Percentiles rank a stretch among this genome's conserved stretches.
Evolutionary conservation across 2,113 vertebrate species (phyloP).

Genomic region (Manacus vitellinus): DNA sequence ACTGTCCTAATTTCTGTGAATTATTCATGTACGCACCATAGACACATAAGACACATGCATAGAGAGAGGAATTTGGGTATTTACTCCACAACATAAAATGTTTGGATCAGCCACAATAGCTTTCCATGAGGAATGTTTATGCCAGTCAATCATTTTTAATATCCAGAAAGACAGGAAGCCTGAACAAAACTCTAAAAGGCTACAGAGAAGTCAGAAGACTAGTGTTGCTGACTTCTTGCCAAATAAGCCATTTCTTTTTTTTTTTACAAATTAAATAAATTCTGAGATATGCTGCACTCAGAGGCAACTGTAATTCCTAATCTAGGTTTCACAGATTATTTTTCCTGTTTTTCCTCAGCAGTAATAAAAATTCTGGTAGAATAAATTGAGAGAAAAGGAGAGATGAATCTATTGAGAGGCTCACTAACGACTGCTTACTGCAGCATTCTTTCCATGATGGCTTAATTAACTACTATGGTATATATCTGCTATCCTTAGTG

Average conservation of each 20-base stretch:
- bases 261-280: background rate
- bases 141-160: background rate
- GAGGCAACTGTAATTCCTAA: background rate
- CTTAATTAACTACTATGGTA: constrained; percentile 64
- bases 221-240: background rate
- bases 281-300: background rate
- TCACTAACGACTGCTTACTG: constrained; percentile 26
- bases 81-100: background rate
- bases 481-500: background rate
- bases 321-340: constrained; percentile 5
- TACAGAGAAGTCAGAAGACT: background rate
- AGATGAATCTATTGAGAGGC: background rate
- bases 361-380: background rate
- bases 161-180: background rate
- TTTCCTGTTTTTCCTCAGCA: background rate
- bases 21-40: background rate
- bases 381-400: constrained; percentile 17
- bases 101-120: background rate
- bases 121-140: background rate
- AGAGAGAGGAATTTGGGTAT: background rate
- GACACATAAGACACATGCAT: background rate
- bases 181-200: background rate
- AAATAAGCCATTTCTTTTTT: background rate
- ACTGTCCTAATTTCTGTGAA: background rate
- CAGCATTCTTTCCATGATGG: constrained; percentile 4